A percentile compares a stretch with the other conserved stretches of the same genome.
Conservation (phyloP, 2,113 vertebrate genomes). For the Vulpes vulpes region DNA sequence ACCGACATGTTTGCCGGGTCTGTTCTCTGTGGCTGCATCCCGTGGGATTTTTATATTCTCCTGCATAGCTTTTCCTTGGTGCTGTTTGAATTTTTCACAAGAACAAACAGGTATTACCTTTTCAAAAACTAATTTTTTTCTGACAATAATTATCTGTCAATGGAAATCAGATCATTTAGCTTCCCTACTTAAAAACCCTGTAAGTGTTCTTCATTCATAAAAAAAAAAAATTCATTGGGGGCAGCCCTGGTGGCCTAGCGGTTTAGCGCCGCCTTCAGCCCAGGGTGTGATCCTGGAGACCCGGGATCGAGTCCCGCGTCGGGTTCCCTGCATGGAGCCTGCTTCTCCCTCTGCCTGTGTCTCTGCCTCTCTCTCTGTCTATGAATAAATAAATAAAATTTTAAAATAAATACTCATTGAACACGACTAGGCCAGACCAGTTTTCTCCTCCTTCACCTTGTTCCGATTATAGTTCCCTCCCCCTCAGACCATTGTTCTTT, state of each 20-base stretch:
- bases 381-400: no score
- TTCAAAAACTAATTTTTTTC: background rate
- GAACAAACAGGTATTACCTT: background rate
- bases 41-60: background rate
- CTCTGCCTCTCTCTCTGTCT: no score
- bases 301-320: no score
- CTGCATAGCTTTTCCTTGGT: background rate
- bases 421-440: rapidly evolving
- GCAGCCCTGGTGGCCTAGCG: no score
- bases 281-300: no score
- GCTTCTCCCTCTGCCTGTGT: no score
- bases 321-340: no score
- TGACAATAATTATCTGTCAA: background rate
- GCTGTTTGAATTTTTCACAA: background rate
- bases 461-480: no score
- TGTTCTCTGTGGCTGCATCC: background rate
- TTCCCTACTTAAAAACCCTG: background rate
- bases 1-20: background rate
- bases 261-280: no score
- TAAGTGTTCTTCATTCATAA: background rate
- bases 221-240: no score
- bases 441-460: background rate
- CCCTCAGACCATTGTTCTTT: background rate
- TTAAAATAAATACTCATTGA: no score
- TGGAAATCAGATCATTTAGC: background rate